phyloP scores from a whole-genome alignment of 2,888 invertebrate species.

The Sicus ferrugineus region DNA sequence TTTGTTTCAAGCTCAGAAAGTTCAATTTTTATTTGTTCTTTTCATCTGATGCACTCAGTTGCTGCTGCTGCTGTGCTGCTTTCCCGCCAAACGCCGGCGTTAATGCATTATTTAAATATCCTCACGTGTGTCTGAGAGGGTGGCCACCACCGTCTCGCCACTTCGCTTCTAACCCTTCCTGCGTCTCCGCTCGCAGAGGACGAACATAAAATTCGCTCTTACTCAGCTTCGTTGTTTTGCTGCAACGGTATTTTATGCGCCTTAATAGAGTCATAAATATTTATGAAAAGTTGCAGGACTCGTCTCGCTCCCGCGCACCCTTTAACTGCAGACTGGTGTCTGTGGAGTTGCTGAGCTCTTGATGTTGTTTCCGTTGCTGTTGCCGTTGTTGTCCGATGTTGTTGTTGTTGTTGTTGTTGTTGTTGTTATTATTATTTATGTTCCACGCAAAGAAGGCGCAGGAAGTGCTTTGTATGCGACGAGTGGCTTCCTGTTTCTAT shows the following conservation, averaged over 20 bases:
- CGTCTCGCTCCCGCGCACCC: not conserved
- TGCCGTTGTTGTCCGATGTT: not conserved
- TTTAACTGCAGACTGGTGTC: not conserved
- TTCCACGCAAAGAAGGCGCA: not conserved
- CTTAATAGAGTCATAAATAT: constrained; percentile 64
- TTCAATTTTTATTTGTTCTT: not conserved
- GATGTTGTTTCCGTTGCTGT: not conserved
- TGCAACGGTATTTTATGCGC: constrained; percentile 32
- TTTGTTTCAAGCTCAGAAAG: not conserved
- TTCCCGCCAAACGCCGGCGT: not conserved
- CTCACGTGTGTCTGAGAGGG: constrained; percentile 12
- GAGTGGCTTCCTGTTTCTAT: constrained; percentile 20
- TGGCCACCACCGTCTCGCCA: not conserved
- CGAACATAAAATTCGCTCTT: not conserved
- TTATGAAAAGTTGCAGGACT: constrained; percentile 57
- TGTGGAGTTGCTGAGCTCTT: too few species aligned
- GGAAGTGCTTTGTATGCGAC: not conserved
- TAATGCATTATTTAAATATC: constrained; percentile 27
- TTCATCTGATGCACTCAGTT: not conserved
- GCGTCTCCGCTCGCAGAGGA: not conserved
- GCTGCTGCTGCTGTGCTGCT: not conserved
- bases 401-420: not conserved
- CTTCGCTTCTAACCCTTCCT: constrained; percentile 1
- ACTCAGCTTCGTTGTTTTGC: not conserved
- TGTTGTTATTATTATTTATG: constrained; percentile 10